These are phyloP conservation scores for Eriocheir sinensis DNA, from an alignment of 1,140 invertebrate species.

Conservation along the genomic window DNA sequence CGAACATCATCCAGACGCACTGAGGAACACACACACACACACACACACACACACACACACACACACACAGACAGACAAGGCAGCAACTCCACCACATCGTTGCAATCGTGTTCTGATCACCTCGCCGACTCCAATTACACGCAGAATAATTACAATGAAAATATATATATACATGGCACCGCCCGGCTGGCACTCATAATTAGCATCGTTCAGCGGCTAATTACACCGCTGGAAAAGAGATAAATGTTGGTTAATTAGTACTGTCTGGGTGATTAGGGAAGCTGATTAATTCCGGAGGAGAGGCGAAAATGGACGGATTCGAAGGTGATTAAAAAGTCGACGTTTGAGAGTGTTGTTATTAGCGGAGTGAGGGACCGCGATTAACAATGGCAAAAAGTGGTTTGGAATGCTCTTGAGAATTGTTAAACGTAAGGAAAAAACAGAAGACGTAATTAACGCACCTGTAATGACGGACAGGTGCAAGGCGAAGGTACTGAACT, in stretches of 20 bases:
- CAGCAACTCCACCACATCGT: background rate
- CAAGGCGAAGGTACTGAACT: no score
- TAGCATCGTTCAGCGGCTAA: background rate
- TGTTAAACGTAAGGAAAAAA: background rate
- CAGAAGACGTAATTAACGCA: background rate
- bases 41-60: conserved; percentile 28
- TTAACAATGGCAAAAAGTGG: no score
- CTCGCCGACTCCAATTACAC: background rate
- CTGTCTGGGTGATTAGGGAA: background rate
- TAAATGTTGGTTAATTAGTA: background rate
- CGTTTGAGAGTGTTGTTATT: background rate
- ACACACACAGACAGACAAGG: conserved; percentile 15
- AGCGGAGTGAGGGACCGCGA: background rate
- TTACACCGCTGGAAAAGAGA: background rate
- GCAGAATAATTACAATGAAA: background rate
- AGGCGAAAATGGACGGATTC: background rate
- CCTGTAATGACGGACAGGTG: background rate
- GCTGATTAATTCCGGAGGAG: background rate
- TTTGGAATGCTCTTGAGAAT: background rate
- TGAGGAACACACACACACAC: background rate
- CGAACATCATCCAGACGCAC: background rate
- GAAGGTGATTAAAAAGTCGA: background rate
- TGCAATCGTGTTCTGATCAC: background rate
- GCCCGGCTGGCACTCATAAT: background rate
- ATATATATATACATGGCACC: background rate